A percentile compares a stretch with the other conserved stretches of the same genome.
Evolutionary conservation across 2,113 vertebrate genomes (phyloP).

Genomic region (Rhineura floridana): DNA sequence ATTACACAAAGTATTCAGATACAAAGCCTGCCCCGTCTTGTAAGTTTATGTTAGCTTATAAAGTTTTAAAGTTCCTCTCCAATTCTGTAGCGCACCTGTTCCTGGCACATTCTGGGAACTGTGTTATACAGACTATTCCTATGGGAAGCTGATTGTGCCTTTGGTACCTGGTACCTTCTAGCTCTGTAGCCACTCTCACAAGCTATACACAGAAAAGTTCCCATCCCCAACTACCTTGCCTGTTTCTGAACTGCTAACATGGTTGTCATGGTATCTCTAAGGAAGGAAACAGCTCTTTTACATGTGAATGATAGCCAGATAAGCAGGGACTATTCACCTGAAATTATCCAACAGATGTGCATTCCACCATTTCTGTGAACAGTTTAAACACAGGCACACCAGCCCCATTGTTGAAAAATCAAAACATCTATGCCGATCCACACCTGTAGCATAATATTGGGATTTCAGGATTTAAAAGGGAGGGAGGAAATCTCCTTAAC

Average conservation of each 20-base stretch:
- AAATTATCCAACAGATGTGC: background rate
- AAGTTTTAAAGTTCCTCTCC: background rate
- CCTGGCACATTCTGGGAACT: too few relatives aligned
- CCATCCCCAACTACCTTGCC: background rate
- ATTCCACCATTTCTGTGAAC: background rate
- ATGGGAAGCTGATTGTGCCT: background rate
- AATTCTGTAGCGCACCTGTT: background rate
- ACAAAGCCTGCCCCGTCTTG: background rate
- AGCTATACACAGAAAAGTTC: background rate
- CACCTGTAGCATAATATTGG: background rate
- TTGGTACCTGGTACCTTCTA: background rate
- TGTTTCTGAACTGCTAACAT: background rate
- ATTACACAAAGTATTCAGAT: background rate
- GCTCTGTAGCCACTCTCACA: background rate
- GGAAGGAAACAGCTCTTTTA: background rate
- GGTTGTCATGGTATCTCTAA: conserved; percentile 1
- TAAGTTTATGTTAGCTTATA: background rate
- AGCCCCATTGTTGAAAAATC: conserved; percentile 1
- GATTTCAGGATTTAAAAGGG: background rate
- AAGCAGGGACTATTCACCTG: conserved; percentile 18
- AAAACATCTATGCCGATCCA: background rate
- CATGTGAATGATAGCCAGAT: background rate
- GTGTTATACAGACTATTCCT: background rate
- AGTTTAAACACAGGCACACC: background rate
- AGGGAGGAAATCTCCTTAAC: background rate